Base-by-base conservation (phyloP, 2,797 vertebrate species). In the Salmo trutta region DNA sequence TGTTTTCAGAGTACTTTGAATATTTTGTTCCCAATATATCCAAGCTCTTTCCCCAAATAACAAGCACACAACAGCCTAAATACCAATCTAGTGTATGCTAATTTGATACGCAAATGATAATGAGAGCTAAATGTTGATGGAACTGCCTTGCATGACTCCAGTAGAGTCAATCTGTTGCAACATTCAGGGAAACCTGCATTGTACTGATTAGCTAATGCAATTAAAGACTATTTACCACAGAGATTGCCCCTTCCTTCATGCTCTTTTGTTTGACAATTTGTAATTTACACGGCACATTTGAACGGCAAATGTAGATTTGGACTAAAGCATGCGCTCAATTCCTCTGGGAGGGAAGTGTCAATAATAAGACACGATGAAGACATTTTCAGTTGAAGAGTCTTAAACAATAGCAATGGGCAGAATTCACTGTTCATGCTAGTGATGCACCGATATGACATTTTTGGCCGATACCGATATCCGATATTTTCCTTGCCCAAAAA, bases 151-250 rank as follows among this genome's bases (percentile, higher is more conserved):
- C 31, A 73, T 74, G 71, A 33, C 79, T 86, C 75, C 69, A n/a
- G 75, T 74, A 75, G 41, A 77, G 33, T 51, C 64, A 71, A 24
- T 71, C 21, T 29, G 81, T 27, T 66, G 64, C 52, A 33, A 66
- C 82, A 41, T 77, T 75, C 77, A 77, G 74, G 73, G 82, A 82
- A 47, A 84, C 64, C 83, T 88, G 84, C 80, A 73, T 80, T 79
- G 81, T 71, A 81, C 71, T 88, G 86, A 91, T 91, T 86, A 87
- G 77, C 82, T 90, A 80, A 88, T 87, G 81, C 81, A 90, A 87
- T 92, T 90, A 86, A 87, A 81, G 64, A 77, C 53, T 69, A 77
- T 84, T 87, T 83, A 89, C 33, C 78, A 71, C 33, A 64, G 73
- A 84, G 76, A 84, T 81, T 79, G 71, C 59, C 77, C 85, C 41